Conservation (phyloP, 1,140 invertebrate species). For the Platorchestia sp. region DNA sequence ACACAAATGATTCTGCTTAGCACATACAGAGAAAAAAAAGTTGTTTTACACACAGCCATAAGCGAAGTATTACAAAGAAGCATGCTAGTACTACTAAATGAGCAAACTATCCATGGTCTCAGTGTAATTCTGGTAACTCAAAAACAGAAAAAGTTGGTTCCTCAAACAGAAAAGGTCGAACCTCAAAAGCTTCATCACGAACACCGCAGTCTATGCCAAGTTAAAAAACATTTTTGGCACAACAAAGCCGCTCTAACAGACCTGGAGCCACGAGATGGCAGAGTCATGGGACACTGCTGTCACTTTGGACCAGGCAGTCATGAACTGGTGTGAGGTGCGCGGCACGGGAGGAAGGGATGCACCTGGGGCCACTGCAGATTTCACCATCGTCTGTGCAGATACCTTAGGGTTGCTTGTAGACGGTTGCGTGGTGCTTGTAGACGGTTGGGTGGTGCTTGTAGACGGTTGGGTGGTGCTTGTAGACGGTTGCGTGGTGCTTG, state of each 20-base stretch:
- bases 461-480: background rate
- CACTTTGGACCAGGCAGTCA: constrained; percentile 22
- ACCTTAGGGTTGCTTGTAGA: background rate
- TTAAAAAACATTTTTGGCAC: too few species aligned
- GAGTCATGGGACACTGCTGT: background rate
- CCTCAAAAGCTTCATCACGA: too few species aligned
- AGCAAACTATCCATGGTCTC: too few species aligned
- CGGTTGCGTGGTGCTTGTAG: background rate
- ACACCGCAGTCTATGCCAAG: too few species aligned
- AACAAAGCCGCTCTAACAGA: background rate
- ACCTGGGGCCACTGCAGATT: too few species aligned
- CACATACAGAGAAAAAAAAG: background rate
- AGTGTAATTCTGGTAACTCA: too few species aligned
- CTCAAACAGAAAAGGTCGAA: too few species aligned
- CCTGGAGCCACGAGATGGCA: constrained; percentile 26
- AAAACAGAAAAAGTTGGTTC: too few species aligned
- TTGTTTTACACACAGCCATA: too few species aligned
- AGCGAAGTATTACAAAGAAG: too few species aligned
- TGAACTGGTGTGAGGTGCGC: constrained; percentile 30
- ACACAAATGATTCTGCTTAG: background rate
- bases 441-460: background rate
- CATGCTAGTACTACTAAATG: too few species aligned
- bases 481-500: background rate
- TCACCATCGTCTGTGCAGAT: background rate
- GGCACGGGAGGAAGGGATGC: background rate